Evolutionary conservation across 2,113 vertebrate genomes (phyloP), one percentile per base, ranked within the genome.

Genomic region (Callithrix jacchus): DNA sequence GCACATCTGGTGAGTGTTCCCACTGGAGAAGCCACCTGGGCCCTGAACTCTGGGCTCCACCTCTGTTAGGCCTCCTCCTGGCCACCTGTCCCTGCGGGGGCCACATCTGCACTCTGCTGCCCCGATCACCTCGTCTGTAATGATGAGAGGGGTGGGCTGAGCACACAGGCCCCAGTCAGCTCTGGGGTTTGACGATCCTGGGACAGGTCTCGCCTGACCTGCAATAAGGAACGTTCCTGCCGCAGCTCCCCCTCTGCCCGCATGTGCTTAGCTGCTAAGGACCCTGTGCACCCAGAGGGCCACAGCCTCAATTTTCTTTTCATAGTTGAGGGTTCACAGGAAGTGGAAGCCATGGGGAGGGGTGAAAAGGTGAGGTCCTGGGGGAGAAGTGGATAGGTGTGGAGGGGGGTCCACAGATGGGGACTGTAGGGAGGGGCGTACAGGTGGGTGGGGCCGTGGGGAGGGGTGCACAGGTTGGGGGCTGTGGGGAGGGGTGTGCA

Each of bases 31-130:
- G 45, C 42, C 37, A 1, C 8, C 16, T 4, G 8, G 40, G 14
- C 13, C 16, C 8, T 17, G 66, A 18, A 8, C 5, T 4, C 49
- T 2, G 89, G 10, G 3, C 40, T 40, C 18, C 0, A 0, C 4
- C 6, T 17, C 74, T 27, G 25, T 6, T 7, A 12, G 45, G 14
- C 23, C 58, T 42, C 11, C 35, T 3, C 8, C 74, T 30, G 6
- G 35, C 40, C 81, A 20, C 30, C 5, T 35, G 14, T 61, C 40
- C 40, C 27, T 18, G 61, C 13, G 17, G 9, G 17, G 5, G 10
- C 12, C 0, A 0, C 6, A 30, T 80, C 52, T 14, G 11, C 14
- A 17, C 37, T 20, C 4, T 45, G 25, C 82, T 47, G 17, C 32
- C 40, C 54, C 2, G 0, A 9, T 77, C 49, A 37, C 21, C 32